phyloP scores from a whole-genome alignment of 2,113 vertebrate genomes.

The Deroptyus accipitrinus region DNA sequence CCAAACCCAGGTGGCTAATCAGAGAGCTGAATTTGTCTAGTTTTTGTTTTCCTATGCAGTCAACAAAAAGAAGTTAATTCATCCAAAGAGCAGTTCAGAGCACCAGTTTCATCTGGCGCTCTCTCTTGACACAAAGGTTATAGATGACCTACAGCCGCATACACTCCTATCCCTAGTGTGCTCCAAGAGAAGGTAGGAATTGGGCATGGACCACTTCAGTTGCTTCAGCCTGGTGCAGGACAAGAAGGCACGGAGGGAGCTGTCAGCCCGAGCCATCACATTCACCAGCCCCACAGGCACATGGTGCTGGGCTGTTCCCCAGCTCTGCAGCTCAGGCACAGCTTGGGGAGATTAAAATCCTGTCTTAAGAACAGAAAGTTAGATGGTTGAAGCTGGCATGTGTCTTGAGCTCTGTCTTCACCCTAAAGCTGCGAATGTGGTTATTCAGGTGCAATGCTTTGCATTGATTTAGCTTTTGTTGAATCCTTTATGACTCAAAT shows the following conservation, averaged over 20 bases:
- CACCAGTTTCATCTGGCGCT: background rate
- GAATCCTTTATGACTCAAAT: background rate
- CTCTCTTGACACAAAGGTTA: background rate
- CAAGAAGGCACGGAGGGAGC: background rate
- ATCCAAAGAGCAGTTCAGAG: background rate
- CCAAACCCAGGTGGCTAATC: background rate
- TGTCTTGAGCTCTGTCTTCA: background rate
- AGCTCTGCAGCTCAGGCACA: background rate
- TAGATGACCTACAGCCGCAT: background rate
- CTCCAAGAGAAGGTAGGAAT: background rate
- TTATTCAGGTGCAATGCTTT: background rate
- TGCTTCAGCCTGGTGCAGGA: background rate
- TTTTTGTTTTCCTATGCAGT: background rate
- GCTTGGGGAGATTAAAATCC: background rate
- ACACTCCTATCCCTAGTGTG: background rate
- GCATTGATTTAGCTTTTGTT: background rate
- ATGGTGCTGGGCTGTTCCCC: fast-evolving
- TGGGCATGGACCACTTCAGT: fast-evolving
- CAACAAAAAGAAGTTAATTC: background rate
- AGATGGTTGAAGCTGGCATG: background rate
- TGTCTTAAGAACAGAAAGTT: background rate
- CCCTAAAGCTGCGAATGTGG: fast-evolving
- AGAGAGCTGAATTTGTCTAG: background rate
- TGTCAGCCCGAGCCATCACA: background rate
- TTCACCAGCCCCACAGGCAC: too few species aligned